A percentile compares a stretch with the other conserved stretches of the same genome.
These are phyloP conservation scores for Tholera decimalis DNA, from an alignment of 2,888 invertebrate genomes.

Conservation along the genomic window DNA sequence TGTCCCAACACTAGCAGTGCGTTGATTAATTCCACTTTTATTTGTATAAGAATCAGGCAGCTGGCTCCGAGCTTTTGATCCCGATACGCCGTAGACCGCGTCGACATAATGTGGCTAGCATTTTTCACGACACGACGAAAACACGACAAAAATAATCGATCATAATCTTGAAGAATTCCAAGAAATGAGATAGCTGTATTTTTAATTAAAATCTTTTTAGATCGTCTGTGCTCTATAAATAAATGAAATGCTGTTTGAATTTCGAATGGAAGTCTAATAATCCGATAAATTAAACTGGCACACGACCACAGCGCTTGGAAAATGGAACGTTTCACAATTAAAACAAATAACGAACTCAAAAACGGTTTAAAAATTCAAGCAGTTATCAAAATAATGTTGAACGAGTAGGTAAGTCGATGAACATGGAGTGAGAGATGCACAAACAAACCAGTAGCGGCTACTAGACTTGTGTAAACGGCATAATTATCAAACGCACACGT, in stretches of 20 bases:
- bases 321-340: slow-evolving; percentile 42
- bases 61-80: slow-evolving; percentile 88
- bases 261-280: slow-evolving; percentile 55
- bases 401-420: slow-evolving; percentile 51
- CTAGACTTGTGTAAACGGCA: slow-evolving; percentile 76
- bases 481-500: slow-evolving; percentile 75
- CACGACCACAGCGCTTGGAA: slow-evolving; percentile 48
- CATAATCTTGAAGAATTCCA: slow-evolving; percentile 85
- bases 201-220: slow-evolving; percentile 71
- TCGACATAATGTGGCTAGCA: slow-evolving; percentile 84
- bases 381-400: slow-evolving; percentile 52
- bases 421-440: slow-evolving; percentile 63
- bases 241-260: slow-evolving; percentile 49
- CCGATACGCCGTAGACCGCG: slow-evolving; percentile 84
- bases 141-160: slow-evolving; percentile 88
- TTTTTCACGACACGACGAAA: slow-evolving; percentile 85
- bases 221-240: slow-evolving; percentile 58
- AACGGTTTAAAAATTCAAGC: slow-evolving; percentile 41
- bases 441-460: slow-evolving; percentile 79
- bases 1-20: slow-evolving; percentile 79
- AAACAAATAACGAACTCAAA: slow-evolving; percentile 25
- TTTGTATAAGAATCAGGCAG: slow-evolving; percentile 88
- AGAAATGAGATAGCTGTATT: slow-evolving; percentile 78
- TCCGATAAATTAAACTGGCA: slow-evolving; percentile 59
- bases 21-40: slow-evolving; percentile 90